Evolutionary conservation across 2,888 invertebrate species (phyloP).

Genomic region (Leptogaster cylindrica): DNA sequence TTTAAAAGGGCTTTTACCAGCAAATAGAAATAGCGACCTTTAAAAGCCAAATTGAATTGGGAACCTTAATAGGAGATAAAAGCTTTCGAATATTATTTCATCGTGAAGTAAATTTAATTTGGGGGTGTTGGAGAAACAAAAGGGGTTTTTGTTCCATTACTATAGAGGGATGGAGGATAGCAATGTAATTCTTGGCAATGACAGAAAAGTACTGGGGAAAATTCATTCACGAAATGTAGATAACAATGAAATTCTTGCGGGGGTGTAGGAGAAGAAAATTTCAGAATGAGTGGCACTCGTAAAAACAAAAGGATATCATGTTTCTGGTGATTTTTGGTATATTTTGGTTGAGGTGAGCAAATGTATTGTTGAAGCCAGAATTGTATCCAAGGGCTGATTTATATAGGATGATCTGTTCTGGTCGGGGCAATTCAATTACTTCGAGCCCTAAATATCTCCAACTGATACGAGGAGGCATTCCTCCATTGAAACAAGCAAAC

Average conservation of each 20-base stretch:
- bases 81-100: conserved; percentile 41
- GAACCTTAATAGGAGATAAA: conserved; percentile 41
- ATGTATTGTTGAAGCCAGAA: too few relatives aligned
- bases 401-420: not conserved
- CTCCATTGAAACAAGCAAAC: conserved; percentile 5
- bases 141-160: conserved; percentile 22
- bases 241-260: conserved; percentile 4
- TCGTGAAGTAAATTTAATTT: conserved; percentile 39
- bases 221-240: conserved; percentile 14
- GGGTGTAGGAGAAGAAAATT: conserved; percentile 30
- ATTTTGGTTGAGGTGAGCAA: not conserved
- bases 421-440: not conserved
- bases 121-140: conserved; percentile 18
- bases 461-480: not conserved
- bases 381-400: not conserved
- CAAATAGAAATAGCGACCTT: conserved; percentile 39
- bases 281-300: conserved; percentile 29
- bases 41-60: conserved; percentile 41
- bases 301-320: conserved; percentile 9
- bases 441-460: not conserved
- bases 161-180: not conserved
- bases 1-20: conserved; percentile 42
- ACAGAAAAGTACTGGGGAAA: conserved; percentile 15
- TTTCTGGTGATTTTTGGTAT: not conserved
- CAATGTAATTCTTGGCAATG: conserved; percentile 9